phyloP scores from a whole-genome alignment of 1,140 invertebrate genomes.

The Theocolax elegans region DNA sequence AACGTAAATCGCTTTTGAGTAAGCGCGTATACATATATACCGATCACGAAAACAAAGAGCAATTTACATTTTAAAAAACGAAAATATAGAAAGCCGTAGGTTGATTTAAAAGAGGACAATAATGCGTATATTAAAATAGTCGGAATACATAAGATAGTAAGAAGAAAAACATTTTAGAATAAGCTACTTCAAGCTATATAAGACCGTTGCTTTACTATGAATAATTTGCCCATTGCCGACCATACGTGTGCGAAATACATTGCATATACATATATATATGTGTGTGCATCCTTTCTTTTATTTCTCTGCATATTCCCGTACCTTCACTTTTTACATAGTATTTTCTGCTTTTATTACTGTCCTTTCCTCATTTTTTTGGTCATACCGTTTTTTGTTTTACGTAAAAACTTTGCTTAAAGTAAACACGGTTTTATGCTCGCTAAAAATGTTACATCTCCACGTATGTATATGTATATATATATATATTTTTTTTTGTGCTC shows the following conservation, averaged over 20 bases:
- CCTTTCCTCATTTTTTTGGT: too few species aligned
- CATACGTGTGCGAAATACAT: slow-evolving; percentile 21
- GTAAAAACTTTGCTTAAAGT: slow-evolving; percentile 25
- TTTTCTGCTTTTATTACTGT: slow-evolving; percentile 22
- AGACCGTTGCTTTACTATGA: slow-evolving; percentile 14
- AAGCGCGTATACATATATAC: too few species aligned
- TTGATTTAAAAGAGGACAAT: background rate
- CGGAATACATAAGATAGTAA: background rate
- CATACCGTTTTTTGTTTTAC: too few species aligned
- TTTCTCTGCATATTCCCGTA: slow-evolving; percentile 36
- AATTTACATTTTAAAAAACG: too few species aligned
- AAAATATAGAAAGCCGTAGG: too few species aligned
- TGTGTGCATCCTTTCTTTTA: slow-evolving; percentile 36
- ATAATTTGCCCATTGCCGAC: slow-evolving; percentile 22
- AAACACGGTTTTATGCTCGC: background rate
- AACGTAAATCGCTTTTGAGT: too few species aligned
- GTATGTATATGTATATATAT: too few species aligned
- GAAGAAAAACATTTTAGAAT: slow-evolving; percentile 16
- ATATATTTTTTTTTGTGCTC: too few species aligned
- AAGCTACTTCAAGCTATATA: background rate
- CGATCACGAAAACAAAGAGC: too few species aligned
- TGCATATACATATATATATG: slow-evolving; percentile 12
- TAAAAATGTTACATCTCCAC: background rate
- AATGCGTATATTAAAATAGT: slow-evolving; percentile 13
- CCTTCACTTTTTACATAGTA: slow-evolving; percentile 23